Evolutionary conservation across 1,140 invertebrate genomes (phyloP), one percentile per base, ranked within the genome.

Genomic region (Wiebesia pumilae): DNA sequence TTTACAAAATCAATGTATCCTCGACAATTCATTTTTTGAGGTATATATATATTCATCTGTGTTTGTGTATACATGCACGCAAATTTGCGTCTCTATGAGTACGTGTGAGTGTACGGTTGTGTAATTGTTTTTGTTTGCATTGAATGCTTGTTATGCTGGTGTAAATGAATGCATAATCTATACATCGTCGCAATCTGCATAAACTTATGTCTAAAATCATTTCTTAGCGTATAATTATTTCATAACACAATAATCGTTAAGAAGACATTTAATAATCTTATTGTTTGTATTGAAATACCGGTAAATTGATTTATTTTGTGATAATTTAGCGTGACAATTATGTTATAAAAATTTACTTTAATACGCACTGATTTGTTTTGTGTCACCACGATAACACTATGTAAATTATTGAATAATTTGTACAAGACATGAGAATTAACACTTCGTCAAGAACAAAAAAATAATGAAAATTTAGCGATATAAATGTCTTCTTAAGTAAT

Each of bases 401-500:
- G 54, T 10, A 21, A 54, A 75, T 65, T 51, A 58, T 65, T 80
- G 40, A 85, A 71, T 71, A 24, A 69, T 85, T 80, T 54, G 51
- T 54, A 54, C 51, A 54, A 54, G 51, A 65, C 58, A 71, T 80
- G 54, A 30, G 1, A 80, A 79, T 80, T 85, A 85, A 81, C 71
- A 81, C 58, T 47, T 33, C 27, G 62, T 33, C 19, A n/a, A 86
- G 82, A 86, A 71, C 3, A 3, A 85, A 21, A 73, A 40, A 40
- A 71, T 21, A 30, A 81, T 47, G 27, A 51, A 33, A 83, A 35
- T 69, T 62, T 14, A 81, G 40, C n/a, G 71, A 78, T 78, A 82
- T 83, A 86, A 86, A 43, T 83, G 85, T 86, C 85, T 86, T 73
- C 85, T 86, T 86, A 86, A 86, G 67, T 86, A 77, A 82, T 82